A percentile compares a stretch with the other conserved stretches of the same genome.
These are phyloP conservation scores for Loris lydekkerianus DNA, from an alignment of 2,797 vertebrate species.

Conservation along the genomic window DNA sequence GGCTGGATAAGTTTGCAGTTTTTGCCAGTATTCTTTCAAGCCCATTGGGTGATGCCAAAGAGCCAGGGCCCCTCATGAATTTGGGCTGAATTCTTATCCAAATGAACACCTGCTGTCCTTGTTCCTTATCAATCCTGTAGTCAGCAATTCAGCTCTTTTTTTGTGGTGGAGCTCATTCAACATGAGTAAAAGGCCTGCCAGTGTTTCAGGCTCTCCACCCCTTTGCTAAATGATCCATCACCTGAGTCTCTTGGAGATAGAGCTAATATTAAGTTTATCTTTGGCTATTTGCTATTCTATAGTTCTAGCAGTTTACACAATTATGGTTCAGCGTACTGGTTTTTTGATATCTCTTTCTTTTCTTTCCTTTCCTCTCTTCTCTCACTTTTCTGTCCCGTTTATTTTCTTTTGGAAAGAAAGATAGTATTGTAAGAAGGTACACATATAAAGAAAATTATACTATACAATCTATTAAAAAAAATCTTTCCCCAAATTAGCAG, in stretches of 20 bases:
- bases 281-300: neutral
- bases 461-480: neutral
- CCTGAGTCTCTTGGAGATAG: conserved; percentile 7
- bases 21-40: conserved; percentile 64
- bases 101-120: conserved; percentile 83
- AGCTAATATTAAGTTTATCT: conserved; percentile 36
- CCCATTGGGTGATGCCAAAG: conserved; percentile 69
- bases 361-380: neutral
- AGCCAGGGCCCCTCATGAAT: conserved; percentile 39
- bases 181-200: conserved; percentile 42
- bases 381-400: neutral
- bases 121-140: conserved; percentile 50
- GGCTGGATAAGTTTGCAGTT: neutral
- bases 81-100: conserved; percentile 76
- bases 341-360: neutral
- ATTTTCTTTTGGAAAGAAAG: conserved; percentile 18
- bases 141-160: conserved; percentile 55
- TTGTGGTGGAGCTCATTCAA: conserved; percentile 65
- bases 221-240: conserved; percentile 33
- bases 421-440: neutral
- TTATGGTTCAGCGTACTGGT: neutral
- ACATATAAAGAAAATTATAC: conserved; percentile 47
- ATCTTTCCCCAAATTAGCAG: neutral
- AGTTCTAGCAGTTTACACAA: neutral
- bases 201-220: neutral